Base-by-base conservation (phyloP, 2,797 vertebrate genomes). In the Hippocampus kuda region DNA sequence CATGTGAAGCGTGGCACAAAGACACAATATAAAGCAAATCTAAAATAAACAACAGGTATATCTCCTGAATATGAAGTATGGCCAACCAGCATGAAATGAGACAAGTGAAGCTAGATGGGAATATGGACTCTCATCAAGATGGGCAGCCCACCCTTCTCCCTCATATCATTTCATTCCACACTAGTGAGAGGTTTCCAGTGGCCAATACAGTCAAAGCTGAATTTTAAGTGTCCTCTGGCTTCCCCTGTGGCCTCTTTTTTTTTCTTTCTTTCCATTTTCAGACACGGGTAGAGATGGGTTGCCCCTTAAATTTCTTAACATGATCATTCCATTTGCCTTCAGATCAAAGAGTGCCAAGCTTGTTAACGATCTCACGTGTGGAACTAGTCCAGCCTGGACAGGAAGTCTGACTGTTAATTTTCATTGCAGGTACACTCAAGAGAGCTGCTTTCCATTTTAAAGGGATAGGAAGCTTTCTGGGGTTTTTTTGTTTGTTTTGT, bases 301-400 rank as follows among this genome's bases (percentile, higher is more conserved):
- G 60, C 51, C 69, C 59, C 49, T 75, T 54, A 60, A 1, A 66
- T 71, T 74, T 49, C 76, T 65, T 59, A 10, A 66, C 79, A 81
- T 71, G 70, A 75, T 68, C 68, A 68, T 80, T 86, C 76, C 85
- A 78, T 72, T 65, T 72, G 79, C 34, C 41, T 59, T 44, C 41
- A 70, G 57, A 73, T 75, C 57, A 74, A 66, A 75, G 73, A 69
- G 77, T 79, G 77, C 78, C 71, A 80, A n/a, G 7, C 46, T 65
- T n/a, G 51, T 67, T 49, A 57, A 42, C 41, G 66, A 67, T 74
- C 67, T n/a, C 0, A 67, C 41, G 54, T 69, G 67, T 77, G 74
- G 72, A 70, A 68, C 61, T 69, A 42, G 63, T 75, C 76, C 72
- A 72, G 62, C 51, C 20, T 2, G 11, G 49, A 70, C 67, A 62